These are phyloP conservation scores for Caenorhabditis uteleia DNA, from an alignment of 2,888 invertebrate genomes.

Conservation along the genomic window DNA sequence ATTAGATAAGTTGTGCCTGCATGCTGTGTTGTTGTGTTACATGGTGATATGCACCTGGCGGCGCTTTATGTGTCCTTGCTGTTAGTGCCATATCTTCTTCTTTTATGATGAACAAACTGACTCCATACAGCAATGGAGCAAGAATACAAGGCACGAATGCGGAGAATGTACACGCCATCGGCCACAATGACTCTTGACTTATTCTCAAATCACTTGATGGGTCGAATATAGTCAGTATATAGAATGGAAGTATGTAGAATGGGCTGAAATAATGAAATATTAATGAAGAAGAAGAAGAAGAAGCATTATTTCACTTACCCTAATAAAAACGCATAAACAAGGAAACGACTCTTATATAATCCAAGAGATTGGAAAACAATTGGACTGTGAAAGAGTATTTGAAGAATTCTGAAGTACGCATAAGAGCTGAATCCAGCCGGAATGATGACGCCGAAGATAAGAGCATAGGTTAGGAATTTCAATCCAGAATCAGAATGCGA, in stretches of 20 bases:
- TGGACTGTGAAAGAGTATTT: conserved; percentile 68
- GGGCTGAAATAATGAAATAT: conserved; percentile 53
- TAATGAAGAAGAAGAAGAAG: neutral
- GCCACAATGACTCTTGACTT: conserved; percentile 49
- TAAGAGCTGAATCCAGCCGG: conserved; percentile 64
- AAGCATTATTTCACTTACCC: conserved; percentile 58
- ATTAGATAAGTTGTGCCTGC: conserved; percentile 56
- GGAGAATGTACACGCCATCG: conserved; percentile 56
- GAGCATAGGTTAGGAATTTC: conserved; percentile 68
- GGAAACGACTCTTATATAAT: conserved; percentile 66
- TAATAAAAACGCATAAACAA: conserved; percentile 67
- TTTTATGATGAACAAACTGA: conserved; percentile 67
- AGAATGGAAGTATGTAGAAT: conserved; percentile 66
- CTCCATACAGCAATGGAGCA: conserved; percentile 65
- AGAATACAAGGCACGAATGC: conserved; percentile 59
- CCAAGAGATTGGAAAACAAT: conserved; percentile 69
- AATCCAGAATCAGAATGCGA: conserved; percentile 61
- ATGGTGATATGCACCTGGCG: conserved; percentile 48
- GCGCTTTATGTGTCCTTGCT: conserved; percentile 62
- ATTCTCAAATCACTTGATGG: conserved; percentile 44
- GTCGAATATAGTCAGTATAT: conserved; percentile 56
- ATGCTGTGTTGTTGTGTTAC: conserved; percentile 44
- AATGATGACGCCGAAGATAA: conserved; percentile 67
- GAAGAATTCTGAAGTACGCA: conserved; percentile 67
- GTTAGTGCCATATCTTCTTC: conserved; percentile 70